phyloP scores from a whole-genome alignment of 2,113 vertebrate genomes.

The Oophaga pumilio region DNA sequence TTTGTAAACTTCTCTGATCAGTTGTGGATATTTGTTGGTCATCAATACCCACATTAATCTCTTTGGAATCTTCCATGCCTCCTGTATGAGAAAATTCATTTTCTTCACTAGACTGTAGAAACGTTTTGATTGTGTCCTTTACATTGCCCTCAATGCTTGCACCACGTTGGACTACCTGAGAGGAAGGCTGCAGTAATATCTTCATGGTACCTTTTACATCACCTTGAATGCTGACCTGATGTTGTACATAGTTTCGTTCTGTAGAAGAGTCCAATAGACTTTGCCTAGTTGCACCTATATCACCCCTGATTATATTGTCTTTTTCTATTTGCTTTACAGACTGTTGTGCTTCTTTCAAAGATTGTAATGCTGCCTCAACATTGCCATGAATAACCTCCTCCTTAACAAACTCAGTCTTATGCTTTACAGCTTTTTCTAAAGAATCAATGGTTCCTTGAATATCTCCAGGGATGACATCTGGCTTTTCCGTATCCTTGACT shows the following conservation, averaged over 20 bases:
- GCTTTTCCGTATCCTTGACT: constrained; percentile 75
- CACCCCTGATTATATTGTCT: constrained; percentile 71
- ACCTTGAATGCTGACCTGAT: constrained; percentile 69
- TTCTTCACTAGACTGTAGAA: constrained; percentile 71
- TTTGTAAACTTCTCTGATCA: constrained; percentile 69
- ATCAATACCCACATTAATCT: constrained; percentile 76
- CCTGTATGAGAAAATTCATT: constrained; percentile 72
- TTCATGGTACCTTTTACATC: constrained; percentile 75
- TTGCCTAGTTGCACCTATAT: constrained; percentile 70
- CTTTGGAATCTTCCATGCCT: constrained; percentile 75
- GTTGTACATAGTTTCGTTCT: constrained; percentile 68
- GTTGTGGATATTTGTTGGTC: constrained; percentile 68
- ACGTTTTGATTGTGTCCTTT: constrained; percentile 74
- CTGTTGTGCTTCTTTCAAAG: constrained; percentile 75
- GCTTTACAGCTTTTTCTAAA: constrained; percentile 79
- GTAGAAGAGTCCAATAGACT: constrained; percentile 70
- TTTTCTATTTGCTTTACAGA: constrained; percentile 74
- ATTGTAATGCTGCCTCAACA: constrained; percentile 80
- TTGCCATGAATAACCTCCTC: constrained; percentile 81
- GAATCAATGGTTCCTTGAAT: constrained; percentile 80
- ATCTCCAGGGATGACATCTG: constrained; percentile 77
- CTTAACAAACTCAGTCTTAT: constrained; percentile 72
- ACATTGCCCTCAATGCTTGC: constrained; percentile 63
- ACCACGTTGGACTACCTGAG: constrained; percentile 69
- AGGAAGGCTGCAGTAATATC: constrained; percentile 71